These are phyloP conservation scores for Premnoplex brunnescens DNA, from an alignment of 2,797 vertebrate species.

Conservation along the genomic window DNA sequence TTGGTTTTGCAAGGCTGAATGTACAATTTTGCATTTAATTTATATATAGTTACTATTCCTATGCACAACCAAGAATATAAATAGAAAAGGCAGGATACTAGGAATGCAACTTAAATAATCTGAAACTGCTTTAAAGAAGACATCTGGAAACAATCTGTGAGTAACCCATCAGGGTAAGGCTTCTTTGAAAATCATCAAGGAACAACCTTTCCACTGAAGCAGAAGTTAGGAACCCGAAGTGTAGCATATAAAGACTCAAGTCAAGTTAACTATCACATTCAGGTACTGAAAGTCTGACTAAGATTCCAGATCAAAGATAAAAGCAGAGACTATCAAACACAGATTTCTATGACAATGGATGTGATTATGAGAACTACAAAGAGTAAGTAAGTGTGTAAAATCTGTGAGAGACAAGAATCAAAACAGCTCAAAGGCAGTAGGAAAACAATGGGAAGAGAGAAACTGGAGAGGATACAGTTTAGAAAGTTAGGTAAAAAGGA, in stretches of 20 bases:
- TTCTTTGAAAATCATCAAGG: background rate
- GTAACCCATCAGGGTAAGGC: background rate
- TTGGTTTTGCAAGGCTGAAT: background rate
- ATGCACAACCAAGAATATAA: background rate
- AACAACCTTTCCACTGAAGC: background rate
- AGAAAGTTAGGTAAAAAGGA: background rate
- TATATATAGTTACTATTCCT: background rate
- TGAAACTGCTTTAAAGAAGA: background rate
- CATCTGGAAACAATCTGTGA: slow-evolving; percentile 8
- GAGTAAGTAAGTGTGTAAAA: background rate
- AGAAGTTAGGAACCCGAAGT: background rate
- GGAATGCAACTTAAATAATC: background rate
- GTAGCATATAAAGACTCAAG: background rate
- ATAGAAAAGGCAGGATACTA: background rate
- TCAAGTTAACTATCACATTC: background rate
- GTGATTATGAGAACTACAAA: background rate
- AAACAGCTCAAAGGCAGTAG: background rate
- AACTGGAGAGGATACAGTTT: background rate
- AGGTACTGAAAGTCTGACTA: background rate
- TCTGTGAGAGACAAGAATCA: background rate
- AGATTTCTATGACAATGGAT: background rate
- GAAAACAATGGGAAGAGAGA: background rate
- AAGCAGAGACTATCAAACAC: background rate
- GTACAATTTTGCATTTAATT: background rate
- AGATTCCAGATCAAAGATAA: background rate